Base-by-base conservation (phyloP, 1,140 invertebrate genomes). In the Megathymus violae region DNA sequence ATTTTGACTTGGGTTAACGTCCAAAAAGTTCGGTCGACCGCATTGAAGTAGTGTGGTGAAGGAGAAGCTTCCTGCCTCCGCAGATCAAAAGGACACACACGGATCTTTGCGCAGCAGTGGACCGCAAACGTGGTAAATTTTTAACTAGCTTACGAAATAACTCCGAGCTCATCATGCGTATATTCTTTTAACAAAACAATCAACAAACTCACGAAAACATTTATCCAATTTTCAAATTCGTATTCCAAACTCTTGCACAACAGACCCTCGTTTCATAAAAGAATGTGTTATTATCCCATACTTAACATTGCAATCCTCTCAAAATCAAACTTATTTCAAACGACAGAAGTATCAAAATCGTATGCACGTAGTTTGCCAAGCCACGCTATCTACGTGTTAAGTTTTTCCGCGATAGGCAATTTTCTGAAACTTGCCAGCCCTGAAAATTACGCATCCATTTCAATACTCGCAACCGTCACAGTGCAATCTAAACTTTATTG, bases 381-480 rank as follows among this genome's bases (percentile, higher is more conserved):
- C 27, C 27, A 31, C 27, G 27, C 27, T 31, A 9, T 31, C 27
- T 31, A 31, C 27, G 9, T 31, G 7, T 9, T 31, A 46, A 47
- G 27, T 22, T 54, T 38, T 36, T 38, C 54, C 40, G 64, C 11
- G 16, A 46, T 66, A 65, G 63, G 64, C 69, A 73, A 71, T 73
- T 74, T 69, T 64, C 65, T 56, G 69, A 69, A 62, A 68, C 74
- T 71, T 66, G 68, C 69, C 67, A 76, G 72, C 74, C 76, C 74
- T 77, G 67, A 61, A 70, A 59, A 51, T 61, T 76, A 48, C 63
- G 60, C 54, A 69, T 52, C 67, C 47, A 75, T 71, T 69, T 74
- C 64, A 72, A 76, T 70, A 76, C 67, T 62, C 52, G 59, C 40
- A 17, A 38, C 40, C 27, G 36, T 31, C 10, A 27, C 48, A 59